These are phyloP conservation scores for Xiphias gladius DNA, from an alignment of 2,113 vertebrate species.

Conservation along the genomic window DNA sequence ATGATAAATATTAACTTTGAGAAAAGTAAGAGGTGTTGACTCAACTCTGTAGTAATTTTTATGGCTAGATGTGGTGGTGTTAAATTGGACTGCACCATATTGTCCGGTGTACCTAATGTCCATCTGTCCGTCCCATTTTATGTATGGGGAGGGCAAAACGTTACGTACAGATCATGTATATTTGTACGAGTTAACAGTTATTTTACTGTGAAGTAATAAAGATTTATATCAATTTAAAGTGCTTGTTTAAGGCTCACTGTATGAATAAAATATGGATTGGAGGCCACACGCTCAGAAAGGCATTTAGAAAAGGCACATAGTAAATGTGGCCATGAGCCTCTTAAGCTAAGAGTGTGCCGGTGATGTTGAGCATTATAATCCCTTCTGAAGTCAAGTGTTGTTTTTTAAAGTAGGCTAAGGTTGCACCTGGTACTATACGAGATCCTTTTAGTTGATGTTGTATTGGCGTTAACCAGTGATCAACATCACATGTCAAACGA, in stretches of 20 bases:
- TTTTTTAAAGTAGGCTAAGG: conserved; percentile 5
- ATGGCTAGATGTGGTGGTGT: too few species aligned
- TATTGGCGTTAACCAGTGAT: background rate
- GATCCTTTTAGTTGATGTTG: background rate
- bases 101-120: too few species aligned
- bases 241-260: background rate
- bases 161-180: background rate
- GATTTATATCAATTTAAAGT: background rate
- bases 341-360: background rate
- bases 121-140: too few species aligned
- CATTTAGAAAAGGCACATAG: conserved; percentile 4
- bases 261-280: background rate
- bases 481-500: too few species aligned
- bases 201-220: background rate
- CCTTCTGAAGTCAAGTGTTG: conserved; percentile 27
- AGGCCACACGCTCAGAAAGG: background rate
- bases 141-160: too few species aligned
- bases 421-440: background rate
- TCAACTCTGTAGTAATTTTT: too few species aligned
- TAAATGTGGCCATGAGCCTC: conserved; percentile 7
- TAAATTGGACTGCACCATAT: too few species aligned
- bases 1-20: background rate
- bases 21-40: too few species aligned
- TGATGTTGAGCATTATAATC: conserved; percentile 20
- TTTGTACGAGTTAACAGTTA: background rate